A percentile compares a stretch with the other conserved stretches of the same genome.
These are phyloP conservation scores for Medauroidea extradentata DNA, from an alignment of 1,140 invertebrate species.

Conservation along the genomic window DNA sequence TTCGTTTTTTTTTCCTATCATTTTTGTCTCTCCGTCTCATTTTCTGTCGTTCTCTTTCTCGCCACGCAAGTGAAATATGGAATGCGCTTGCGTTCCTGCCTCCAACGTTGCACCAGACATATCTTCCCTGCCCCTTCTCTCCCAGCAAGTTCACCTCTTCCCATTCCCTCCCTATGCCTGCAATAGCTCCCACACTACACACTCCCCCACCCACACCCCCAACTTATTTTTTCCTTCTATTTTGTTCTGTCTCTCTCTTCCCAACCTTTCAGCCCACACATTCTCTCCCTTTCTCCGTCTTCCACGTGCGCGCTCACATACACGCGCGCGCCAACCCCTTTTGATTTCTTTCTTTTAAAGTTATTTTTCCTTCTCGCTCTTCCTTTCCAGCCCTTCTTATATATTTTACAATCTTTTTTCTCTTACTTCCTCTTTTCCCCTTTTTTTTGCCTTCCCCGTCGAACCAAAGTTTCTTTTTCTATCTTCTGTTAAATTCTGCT, in stretches of 20 bases:
- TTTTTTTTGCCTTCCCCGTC: not conserved
- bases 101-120: not conserved
- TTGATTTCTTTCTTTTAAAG: not conserved
- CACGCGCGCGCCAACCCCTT: not conserved
- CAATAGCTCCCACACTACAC: not conserved
- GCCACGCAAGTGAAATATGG: too few relatives aligned
- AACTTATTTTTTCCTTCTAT: not conserved
- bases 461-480: too few relatives aligned
- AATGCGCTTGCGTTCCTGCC: not conserved
- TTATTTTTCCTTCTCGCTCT: not conserved
- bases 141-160: not conserved
- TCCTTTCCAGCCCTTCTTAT: not conserved
- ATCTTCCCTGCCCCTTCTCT: not conserved
- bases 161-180: not conserved
- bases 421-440: not conserved
- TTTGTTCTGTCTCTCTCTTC: not conserved
- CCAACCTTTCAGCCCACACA: not conserved
- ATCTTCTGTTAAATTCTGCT: too few relatives aligned
- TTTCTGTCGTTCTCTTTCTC: not conserved
- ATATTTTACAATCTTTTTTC: not conserved
- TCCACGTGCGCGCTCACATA: not conserved
- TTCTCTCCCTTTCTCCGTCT: not conserved
- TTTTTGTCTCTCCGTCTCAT: not conserved
- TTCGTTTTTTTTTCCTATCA: not conserved
- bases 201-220: not conserved